Conservation (phyloP, 1,140 invertebrate genomes). For the Scaptomyza pallida region DNA sequence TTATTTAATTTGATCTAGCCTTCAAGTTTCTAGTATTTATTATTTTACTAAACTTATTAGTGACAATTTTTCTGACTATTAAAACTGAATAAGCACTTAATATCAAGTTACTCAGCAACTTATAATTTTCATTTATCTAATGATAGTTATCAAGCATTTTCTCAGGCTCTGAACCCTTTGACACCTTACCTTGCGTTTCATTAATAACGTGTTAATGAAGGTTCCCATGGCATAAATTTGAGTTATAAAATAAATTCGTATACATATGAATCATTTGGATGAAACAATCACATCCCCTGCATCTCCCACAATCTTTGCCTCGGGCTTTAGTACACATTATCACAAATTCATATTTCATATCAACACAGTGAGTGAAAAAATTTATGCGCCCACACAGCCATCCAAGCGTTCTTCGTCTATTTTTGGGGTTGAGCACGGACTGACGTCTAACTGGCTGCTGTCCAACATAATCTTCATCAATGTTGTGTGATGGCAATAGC, state of each 20-base stretch:
- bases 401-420: not conserved
- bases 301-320: slow-evolving; percentile 49
- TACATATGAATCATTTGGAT: slow-evolving; percentile 27
- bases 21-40: too few relatives aligned
- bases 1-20: too few relatives aligned
- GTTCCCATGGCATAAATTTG: slow-evolving; percentile 15
- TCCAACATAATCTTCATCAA: slow-evolving; percentile 77
- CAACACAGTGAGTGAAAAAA: slow-evolving; percentile 60
- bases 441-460: slow-evolving; percentile 65
- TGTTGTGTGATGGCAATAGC: slow-evolving; percentile 6
- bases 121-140: not conserved
- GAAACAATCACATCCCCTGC: slow-evolving; percentile 11
- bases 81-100: too few relatives aligned
- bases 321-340: slow-evolving; percentile 42
- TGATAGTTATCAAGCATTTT: not conserved
- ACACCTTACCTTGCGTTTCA: not conserved
- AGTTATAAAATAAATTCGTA: not conserved
- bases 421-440: slow-evolving; percentile 36
- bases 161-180: not conserved
- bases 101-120: not conserved
- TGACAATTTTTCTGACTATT: too few relatives aligned
- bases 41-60: too few relatives aligned
- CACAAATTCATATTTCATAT: slow-evolving; percentile 73
- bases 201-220: slow-evolving; percentile 9
- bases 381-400: slow-evolving; percentile 73